A percentile compares a stretch with the other conserved stretches of the same genome.
These are phyloP conservation scores for Saguinus midas DNA, from an alignment of 2,113 vertebrate species.

Conservation along the genomic window DNA sequence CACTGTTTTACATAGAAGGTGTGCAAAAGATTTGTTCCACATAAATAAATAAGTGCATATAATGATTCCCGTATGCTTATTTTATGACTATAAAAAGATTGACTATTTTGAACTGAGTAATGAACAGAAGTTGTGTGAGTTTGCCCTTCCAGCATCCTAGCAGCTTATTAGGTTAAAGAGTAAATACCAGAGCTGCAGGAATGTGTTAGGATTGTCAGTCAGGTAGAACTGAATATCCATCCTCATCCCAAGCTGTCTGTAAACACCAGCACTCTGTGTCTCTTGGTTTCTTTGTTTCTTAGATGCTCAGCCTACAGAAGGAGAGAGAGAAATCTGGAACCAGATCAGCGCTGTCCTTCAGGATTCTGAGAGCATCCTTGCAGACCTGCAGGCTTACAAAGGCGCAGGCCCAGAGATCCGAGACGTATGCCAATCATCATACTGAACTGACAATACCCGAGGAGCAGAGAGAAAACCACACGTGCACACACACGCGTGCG, in stretches of 20 bases:
- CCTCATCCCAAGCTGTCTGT: not conserved
- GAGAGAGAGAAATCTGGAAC: constrained; percentile 96
- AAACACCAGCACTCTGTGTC: constrained; percentile 32
- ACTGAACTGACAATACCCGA: not conserved
- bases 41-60: not conserved
- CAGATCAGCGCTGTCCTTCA: constrained; percentile 97
- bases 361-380: constrained; percentile 96
- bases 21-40: not conserved
- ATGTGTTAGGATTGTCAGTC: too few species aligned
- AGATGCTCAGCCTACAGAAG: constrained; percentile 99
- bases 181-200: not conserved
- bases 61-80: not conserved
- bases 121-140: not conserved
- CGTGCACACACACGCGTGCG: not conserved
- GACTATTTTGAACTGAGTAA: not conserved
- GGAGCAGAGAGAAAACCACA: not conserved
- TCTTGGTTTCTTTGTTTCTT: constrained; percentile 65
- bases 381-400: constrained; percentile 96
- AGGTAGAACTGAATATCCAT: not conserved
- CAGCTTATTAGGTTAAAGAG: not conserved
- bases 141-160: not conserved
- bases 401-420: constrained; percentile 98
- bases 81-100: not conserved
- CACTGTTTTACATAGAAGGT: not conserved
- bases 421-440: constrained; percentile 88